Evolutionary conservation across 2,113 vertebrate genomes (phyloP).

Genomic region (Grammomys dolichurus): DNA sequence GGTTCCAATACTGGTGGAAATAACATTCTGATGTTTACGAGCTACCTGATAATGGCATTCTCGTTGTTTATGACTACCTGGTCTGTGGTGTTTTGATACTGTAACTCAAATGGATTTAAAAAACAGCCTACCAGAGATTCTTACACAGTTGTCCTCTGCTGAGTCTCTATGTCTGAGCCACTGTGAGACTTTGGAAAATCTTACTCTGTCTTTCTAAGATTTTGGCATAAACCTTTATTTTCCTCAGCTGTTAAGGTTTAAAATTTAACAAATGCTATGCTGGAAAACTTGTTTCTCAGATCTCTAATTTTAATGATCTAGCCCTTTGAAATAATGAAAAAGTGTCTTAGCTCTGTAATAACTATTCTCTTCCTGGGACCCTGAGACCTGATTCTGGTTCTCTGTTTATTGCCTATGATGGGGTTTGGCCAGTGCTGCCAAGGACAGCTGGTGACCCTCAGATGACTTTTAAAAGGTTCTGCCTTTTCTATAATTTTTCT

Average conservation of each 20-base stretch:
- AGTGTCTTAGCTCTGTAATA: background rate
- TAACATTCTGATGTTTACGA: background rate
- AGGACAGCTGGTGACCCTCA: background rate
- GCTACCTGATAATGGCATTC: background rate
- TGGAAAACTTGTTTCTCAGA: background rate
- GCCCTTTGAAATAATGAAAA: background rate
- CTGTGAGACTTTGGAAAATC: background rate
- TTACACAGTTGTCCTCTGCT: background rate
- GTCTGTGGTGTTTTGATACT: background rate
- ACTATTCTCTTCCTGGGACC: background rate
- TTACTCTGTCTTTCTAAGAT: constrained; percentile 38
- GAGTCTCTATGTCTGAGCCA: constrained; percentile 33
- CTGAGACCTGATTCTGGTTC: background rate
- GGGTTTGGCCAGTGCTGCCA: background rate
- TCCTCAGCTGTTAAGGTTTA: background rate
- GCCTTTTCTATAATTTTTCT: background rate
- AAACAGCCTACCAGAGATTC: background rate
- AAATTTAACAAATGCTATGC: constrained; percentile 38
- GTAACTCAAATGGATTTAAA: background rate
- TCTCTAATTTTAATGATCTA: background rate
- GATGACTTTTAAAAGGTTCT: constrained; percentile 17
- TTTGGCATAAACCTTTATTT: constrained; percentile 20
- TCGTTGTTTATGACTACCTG: background rate
- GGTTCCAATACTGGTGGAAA: background rate
- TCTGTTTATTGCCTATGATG: background rate